Evolutionary conservation across 2,888 invertebrate genomes (phyloP).

Genomic region (Silvanus unidentatus): DNA sequence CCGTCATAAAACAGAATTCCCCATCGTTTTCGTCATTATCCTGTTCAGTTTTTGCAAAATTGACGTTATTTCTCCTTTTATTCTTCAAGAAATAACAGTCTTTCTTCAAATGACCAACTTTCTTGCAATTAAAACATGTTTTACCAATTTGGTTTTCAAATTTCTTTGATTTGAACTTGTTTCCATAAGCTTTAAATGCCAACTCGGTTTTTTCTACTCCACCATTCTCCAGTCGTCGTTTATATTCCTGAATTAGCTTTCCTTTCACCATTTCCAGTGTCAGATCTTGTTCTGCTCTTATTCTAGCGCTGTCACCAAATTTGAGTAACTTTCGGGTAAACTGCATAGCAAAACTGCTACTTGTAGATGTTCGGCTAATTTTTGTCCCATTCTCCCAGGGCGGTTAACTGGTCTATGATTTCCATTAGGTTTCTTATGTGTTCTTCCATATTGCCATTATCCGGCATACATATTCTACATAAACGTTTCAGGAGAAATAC

Average conservation of each 20-base stretch:
- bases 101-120: background rate
- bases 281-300: conserved; percentile 4
- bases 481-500: background rate
- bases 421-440: background rate
- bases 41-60: background rate
- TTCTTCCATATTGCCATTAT: background rate
- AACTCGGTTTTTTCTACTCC: background rate
- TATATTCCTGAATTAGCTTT: background rate
- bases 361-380: conserved; percentile 4
- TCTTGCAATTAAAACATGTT: conserved; percentile 1
- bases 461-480: background rate
- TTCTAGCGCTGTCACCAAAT: conserved; percentile 7
- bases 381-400: conserved; percentile 9
- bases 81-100: background rate
- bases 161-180: too few relatives aligned
- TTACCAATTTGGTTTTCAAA: too few relatives aligned
- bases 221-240: background rate
- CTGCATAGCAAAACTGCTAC: conserved; percentile 6
- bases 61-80: background rate
- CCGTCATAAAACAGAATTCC: background rate
- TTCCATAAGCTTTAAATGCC: background rate
- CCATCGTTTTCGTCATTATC: background rate
- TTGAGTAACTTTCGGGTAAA: conserved; percentile 4
- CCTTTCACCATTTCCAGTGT: conserved; percentile 5
- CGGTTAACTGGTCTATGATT: background rate